Conservation (phyloP, 2,797 vertebrate species). For the Lacerta bilineata region DNA sequence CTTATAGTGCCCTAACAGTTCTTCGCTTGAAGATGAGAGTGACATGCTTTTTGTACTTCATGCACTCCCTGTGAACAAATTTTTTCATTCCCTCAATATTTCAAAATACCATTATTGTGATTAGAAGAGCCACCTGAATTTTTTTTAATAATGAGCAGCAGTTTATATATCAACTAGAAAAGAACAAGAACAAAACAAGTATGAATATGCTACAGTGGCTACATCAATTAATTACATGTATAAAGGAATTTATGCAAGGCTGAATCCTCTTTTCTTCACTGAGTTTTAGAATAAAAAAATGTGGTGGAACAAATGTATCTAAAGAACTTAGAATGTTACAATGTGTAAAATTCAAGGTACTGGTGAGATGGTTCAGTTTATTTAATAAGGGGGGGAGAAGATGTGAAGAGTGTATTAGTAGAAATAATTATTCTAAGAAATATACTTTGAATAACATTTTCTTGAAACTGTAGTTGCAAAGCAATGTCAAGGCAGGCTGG, state of each 20-base stretch:
- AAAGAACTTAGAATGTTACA: neutral
- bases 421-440: neutral
- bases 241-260: neutral
- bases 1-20: too few species aligned
- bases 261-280: neutral
- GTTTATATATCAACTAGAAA: neutral
- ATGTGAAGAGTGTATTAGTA: neutral
- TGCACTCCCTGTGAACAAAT: neutral
- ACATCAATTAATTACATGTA: neutral
- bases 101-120: neutral
- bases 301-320: neutral
- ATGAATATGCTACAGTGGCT: neutral
- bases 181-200: neutral
- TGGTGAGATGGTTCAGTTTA: neutral
- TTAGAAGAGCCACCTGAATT: neutral
- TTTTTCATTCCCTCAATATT: neutral
- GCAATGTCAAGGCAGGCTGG: conserved; percentile 9
- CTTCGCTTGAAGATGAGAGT: neutral
- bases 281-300: neutral
- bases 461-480: neutral
- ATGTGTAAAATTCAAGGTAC: neutral
- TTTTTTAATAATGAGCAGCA: neutral
- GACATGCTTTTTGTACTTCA: neutral
- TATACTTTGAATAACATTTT: conserved; percentile 8
- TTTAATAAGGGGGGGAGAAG: neutral